These are phyloP conservation scores for Dendrolimus pini DNA, from an alignment of 2,888 invertebrate genomes.

Conservation along the genomic window DNA sequence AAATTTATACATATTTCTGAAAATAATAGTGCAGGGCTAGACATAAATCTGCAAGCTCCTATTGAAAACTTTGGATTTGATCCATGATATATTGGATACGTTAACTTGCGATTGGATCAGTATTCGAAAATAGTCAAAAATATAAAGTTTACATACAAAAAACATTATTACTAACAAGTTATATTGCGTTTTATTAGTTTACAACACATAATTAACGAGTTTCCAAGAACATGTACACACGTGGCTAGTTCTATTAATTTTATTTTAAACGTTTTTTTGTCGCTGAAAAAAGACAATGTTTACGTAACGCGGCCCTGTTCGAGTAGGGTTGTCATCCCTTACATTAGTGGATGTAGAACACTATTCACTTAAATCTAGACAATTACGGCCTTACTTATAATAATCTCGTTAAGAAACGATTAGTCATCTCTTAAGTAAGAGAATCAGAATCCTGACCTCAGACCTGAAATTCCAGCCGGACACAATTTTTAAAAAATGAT, in stretches of 20 bases:
- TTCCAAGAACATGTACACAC: conserved; percentile 50
- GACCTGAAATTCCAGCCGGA: no score
- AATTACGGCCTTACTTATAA: no score
- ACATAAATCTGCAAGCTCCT: no score
- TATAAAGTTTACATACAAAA: conserved; percentile 7
- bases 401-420: no score
- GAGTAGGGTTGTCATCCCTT: conserved; percentile 11
- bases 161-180: conserved; percentile 9
- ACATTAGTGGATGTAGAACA: conserved; percentile 16
- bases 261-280: conserved; percentile 48
- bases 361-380: no score
- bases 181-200: conserved; percentile 59
- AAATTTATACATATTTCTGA: no score
- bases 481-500: no score
- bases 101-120: background rate
- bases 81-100: no score
- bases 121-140: background rate
- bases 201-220: conserved; percentile 60
- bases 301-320: conserved; percentile 23
- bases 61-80: no score
- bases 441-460: no score
- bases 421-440: no score
- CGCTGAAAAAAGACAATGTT: conserved; percentile 35
- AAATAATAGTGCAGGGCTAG: no score
- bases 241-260: conserved; percentile 36